Evolutionary conservation across 1,140 invertebrate genomes (phyloP).

Genomic region (Berghia stephanieae): DNA sequence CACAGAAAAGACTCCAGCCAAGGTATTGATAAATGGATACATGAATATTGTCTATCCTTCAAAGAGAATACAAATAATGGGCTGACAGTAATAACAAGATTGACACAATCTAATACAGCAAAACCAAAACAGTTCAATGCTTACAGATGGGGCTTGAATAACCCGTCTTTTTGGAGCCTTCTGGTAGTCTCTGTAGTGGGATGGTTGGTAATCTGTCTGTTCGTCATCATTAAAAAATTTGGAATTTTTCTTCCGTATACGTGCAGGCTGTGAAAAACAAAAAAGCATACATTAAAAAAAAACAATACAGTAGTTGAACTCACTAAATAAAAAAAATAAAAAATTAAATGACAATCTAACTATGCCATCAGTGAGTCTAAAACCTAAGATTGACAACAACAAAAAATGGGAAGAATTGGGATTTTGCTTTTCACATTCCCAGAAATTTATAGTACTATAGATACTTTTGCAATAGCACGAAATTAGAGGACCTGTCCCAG

Average conservation of each 20-base stretch:
- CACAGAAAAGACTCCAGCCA: too few species aligned
- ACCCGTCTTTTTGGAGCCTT: slow-evolving; percentile 17
- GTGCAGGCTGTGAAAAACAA: slow-evolving; percentile 74
- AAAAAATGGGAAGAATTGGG: not conserved
- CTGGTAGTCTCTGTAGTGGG: slow-evolving; percentile 11
- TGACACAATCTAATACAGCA: not conserved
- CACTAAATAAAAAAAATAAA: not conserved
- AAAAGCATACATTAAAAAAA: not conserved
- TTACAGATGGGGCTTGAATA: slow-evolving; percentile 18
- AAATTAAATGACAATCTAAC: not conserved
- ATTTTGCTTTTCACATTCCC: not conserved
- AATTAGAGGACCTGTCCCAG: too few species aligned
- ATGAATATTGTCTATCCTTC: too few species aligned
- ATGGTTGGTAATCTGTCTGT: slow-evolving; percentile 69
- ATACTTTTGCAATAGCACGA: too few species aligned
- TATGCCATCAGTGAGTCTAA: not conserved
- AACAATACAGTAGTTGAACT: not conserved
- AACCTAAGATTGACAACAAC: slow-evolving; percentile 9
- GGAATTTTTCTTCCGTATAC: slow-evolving; percentile 89
- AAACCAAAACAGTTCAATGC: not conserved
- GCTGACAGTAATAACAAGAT: not conserved
- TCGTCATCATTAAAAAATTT: slow-evolving; percentile 92
- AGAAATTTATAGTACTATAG: too few species aligned
- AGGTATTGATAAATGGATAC: too few species aligned
- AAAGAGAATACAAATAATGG: too few species aligned